These are phyloP conservation scores for Aselliscus stoliczkanus DNA, from an alignment of 2,797 vertebrate genomes.

Conservation along the genomic window DNA sequence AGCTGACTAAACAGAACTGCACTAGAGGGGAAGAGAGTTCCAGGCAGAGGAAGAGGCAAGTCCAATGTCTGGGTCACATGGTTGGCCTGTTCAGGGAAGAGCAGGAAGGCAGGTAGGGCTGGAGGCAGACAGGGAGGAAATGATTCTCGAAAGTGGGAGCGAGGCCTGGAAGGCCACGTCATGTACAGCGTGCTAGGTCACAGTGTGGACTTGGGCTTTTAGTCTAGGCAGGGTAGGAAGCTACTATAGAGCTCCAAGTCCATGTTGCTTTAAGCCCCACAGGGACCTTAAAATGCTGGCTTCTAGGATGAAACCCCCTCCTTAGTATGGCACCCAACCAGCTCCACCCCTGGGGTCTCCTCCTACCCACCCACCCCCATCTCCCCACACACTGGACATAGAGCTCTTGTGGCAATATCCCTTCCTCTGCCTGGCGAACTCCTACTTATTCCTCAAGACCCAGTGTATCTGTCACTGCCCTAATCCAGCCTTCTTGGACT, in stretches of 20 bases:
- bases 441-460: neutral
- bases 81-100: neutral
- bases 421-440: neutral
- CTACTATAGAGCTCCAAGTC: neutral
- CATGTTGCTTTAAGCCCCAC: neutral
- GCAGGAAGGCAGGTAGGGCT: neutral
- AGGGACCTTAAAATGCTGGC: neutral
- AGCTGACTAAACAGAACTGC: neutral
- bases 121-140: neutral
- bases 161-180: neutral
- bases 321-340: too few species aligned
- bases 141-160: neutral
- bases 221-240: neutral
- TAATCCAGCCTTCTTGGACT: neutral
- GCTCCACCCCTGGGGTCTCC: accelerated
- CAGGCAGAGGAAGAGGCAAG: neutral
- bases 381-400: neutral
- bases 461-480: accelerated
- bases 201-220: neutral
- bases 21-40: neutral
- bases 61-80: neutral
- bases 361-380: neutral
- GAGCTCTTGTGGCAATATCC: too few species aligned
- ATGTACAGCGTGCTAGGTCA: neutral
- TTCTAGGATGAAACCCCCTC: neutral